phyloP scores from a whole-genome alignment of 2,797 vertebrate genomes.

The Mionectes olivaceus region DNA sequence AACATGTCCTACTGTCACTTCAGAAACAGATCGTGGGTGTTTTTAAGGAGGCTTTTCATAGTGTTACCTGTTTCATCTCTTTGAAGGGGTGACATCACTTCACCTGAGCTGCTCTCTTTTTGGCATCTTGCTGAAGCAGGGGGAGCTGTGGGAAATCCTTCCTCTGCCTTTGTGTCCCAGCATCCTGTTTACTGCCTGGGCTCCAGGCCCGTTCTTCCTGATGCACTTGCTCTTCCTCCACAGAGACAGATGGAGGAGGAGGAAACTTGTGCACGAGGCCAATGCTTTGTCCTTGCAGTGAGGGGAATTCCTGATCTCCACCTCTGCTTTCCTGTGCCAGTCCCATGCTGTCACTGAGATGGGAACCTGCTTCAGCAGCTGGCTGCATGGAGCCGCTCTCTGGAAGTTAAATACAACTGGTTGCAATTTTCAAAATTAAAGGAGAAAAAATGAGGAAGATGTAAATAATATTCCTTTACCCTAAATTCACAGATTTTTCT shows the following conservation, averaged over 20 bases:
- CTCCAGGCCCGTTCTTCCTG: neutral
- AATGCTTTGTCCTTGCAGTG: neutral
- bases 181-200: constrained; percentile 49
- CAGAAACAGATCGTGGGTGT: neutral
- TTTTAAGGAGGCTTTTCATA: neutral
- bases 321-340: neutral
- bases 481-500: neutral
- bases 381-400: rapidly evolving
- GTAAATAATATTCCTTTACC: neutral
- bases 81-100: neutral
- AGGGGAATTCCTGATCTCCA: constrained; percentile 40
- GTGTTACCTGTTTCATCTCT: neutral
- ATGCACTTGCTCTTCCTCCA: constrained; percentile 57
- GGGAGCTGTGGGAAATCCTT: constrained; percentile 30
- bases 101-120: constrained; percentile 16
- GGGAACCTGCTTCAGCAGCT: neutral
- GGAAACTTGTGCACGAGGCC: neutral
- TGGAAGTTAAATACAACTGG: neutral
- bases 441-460: neutral
- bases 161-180: constrained; percentile 44
- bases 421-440: neutral
- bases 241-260: neutral
- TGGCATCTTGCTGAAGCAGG: neutral
- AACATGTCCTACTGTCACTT: neutral
- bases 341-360: neutral